These are phyloP conservation scores for Stegophylla sp. DNA, from an alignment of 2,888 invertebrate species.

Conservation along the genomic window DNA sequence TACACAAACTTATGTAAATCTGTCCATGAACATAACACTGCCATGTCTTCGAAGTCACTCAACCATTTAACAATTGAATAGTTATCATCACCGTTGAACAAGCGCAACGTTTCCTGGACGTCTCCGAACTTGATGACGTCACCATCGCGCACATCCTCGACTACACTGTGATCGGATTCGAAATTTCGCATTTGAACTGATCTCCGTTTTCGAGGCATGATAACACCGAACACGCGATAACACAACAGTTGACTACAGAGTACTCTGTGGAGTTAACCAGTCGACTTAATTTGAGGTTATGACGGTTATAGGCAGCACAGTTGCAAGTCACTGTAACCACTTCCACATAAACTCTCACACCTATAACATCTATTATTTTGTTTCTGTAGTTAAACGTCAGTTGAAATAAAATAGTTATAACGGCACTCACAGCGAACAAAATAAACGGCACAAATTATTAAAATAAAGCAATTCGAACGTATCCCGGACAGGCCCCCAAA, in stretches of 20 bases:
- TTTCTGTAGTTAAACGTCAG: too few relatives aligned
- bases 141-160: too few relatives aligned
- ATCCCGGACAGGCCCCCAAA: conserved; percentile 32
- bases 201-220: background rate
- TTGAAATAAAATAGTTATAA: too few relatives aligned
- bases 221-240: background rate
- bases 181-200: too few relatives aligned
- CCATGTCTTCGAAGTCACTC: conserved; percentile 2
- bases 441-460: background rate
- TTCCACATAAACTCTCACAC: too few relatives aligned
- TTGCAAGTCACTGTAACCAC: too few relatives aligned
- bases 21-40: background rate
- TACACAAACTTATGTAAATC: conserved; percentile 17
- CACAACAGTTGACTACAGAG: background rate
- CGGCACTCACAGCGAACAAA: background rate
- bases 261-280: too few relatives aligned
- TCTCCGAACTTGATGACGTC: background rate
- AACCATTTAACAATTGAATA: conserved; percentile 1
- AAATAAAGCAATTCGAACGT: background rate
- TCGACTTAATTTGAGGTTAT: too few relatives aligned
- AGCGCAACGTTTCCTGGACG: background rate
- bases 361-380: too few relatives aligned
- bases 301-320: too few relatives aligned
- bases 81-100: background rate
- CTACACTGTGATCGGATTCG: too few relatives aligned